Conservation (phyloP, 2,113 vertebrate genomes). For the Leptosomus discolor region DNA sequence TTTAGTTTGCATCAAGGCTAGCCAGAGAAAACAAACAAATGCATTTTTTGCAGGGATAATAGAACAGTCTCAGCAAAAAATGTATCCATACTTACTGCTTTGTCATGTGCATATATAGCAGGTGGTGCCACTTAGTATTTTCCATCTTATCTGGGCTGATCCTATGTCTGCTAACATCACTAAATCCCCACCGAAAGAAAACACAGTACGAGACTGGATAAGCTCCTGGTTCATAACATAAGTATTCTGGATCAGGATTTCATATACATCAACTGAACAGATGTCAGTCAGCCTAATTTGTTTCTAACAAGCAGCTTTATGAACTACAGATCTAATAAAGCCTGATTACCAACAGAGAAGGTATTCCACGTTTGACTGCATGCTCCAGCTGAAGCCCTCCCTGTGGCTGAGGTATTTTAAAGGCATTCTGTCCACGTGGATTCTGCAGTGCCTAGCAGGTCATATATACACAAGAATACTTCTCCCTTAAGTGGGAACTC, state of each 20-base stretch:
- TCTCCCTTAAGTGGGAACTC: background rate
- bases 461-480: background rate
- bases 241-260: background rate
- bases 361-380: accelerated
- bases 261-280: background rate
- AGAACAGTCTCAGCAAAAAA: background rate
- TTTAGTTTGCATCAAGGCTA: background rate
- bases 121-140: background rate
- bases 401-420: background rate
- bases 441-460: background rate
- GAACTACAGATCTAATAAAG: background rate
- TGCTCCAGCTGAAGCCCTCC: background rate
- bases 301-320: background rate
- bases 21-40: conserved; percentile 9
- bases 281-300: background rate
- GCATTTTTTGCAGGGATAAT: background rate
- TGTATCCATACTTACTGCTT: background rate
- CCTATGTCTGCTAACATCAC: background rate
- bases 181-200: background rate
- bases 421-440: background rate
- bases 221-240: background rate
- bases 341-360: background rate
- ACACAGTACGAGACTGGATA: background rate
- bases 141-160: background rate
- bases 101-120: background rate